Percentiles rank a stretch among this genome's conserved stretches.
Conservation (phyloP, 2,888 invertebrate species). For the Diarsia mendica region DNA sequence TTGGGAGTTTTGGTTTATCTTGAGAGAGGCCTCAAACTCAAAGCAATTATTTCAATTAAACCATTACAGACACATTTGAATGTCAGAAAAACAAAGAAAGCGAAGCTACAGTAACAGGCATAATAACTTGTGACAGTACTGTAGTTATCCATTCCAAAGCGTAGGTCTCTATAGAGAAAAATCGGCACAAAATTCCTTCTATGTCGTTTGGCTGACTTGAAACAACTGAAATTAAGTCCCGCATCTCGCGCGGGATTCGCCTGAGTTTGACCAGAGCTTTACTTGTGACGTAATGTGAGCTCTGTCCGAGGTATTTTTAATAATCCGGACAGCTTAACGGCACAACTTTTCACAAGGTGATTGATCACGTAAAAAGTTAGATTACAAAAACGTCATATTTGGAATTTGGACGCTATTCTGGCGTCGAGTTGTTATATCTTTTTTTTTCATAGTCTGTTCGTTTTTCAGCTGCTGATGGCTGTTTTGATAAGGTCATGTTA, state of each 20-base stretch:
- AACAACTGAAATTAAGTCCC: not conserved
- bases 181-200: too few relatives aligned
- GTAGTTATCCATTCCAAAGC: too few relatives aligned
- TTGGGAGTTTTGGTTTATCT: not conserved
- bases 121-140: too few relatives aligned
- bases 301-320: conserved; percentile 68
- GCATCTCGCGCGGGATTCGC: not conserved
- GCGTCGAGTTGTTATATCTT: conserved; percentile 55
- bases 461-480: conserved; percentile 17
- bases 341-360: conserved; percentile 68
- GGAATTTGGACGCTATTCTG: conserved; percentile 53
- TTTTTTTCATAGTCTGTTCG: conserved; percentile 39
- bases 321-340: conserved; percentile 65
- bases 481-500: conserved; percentile 56
- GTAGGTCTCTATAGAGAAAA: too few relatives aligned
- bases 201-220: not conserved
- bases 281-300: conserved; percentile 36
- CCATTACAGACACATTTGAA: too few relatives aligned
- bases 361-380: conserved; percentile 74
- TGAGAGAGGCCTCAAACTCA: not conserved
- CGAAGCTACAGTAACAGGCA: too few relatives aligned
- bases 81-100: too few relatives aligned
- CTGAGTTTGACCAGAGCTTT: not conserved
- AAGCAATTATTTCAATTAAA: too few relatives aligned
- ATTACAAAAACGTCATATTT: conserved; percentile 73